Conservation (phyloP, 2,113 vertebrate genomes). For the Nycticorax nycticorax region DNA sequence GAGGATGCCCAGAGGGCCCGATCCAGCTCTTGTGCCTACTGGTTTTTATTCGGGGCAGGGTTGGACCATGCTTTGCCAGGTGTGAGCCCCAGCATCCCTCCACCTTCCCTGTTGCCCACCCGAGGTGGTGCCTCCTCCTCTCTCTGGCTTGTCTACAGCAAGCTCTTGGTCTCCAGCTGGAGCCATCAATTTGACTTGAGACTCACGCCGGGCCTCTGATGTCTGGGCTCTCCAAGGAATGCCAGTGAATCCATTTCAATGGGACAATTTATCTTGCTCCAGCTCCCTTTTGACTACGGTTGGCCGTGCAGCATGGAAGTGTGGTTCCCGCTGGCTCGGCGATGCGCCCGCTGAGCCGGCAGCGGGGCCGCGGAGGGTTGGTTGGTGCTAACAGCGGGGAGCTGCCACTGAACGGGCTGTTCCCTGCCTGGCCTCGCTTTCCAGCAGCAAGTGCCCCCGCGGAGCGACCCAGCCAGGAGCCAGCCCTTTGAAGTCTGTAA, state of each 20-base stretch:
- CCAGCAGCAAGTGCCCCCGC: background rate
- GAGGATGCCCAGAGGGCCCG: background rate
- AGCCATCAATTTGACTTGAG: background rate
- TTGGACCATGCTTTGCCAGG: background rate
- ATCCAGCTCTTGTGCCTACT: background rate
- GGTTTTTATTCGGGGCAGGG: background rate
- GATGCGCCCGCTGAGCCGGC: rapidly evolving
- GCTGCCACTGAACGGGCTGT: background rate
- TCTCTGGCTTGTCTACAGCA: background rate
- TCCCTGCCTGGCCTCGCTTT: background rate
- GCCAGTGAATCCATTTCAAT: background rate
- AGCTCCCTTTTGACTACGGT: background rate
- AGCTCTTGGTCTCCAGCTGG: background rate
- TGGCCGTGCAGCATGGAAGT: background rate
- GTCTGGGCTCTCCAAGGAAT: background rate
- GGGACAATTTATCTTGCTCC: background rate
- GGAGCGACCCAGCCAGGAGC: background rate
- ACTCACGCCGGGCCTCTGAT: background rate
- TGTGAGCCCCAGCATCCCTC: background rate
- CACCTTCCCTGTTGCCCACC: background rate
- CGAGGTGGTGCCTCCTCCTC: background rate
- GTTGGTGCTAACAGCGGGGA: background rate
- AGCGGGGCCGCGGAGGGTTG: background rate
- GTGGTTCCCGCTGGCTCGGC: background rate
- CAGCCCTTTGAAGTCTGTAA: background rate